Evolutionary conservation across 1,140 invertebrate species (phyloP).

Genomic region (Dolichoris vasculosae): DNA sequence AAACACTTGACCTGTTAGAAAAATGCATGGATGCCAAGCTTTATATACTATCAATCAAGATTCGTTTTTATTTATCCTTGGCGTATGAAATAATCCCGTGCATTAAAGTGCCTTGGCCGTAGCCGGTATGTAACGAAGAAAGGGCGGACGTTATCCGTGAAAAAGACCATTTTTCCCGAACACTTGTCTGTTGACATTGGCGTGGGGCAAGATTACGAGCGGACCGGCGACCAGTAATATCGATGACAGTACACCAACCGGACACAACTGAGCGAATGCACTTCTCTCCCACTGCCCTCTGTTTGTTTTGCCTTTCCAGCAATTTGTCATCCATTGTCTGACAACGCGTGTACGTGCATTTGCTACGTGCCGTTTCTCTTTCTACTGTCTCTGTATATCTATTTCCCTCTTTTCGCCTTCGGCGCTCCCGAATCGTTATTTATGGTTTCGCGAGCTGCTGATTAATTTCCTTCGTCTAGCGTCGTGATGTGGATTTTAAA

Average conservation of each 20-base stretch:
- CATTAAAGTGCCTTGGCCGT: conserved; percentile 16
- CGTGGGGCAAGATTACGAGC: conserved; percentile 35
- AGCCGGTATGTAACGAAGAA: conserved; percentile 8
- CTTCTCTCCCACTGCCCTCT: conserved; percentile 47
- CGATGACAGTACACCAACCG: conserved; percentile 61
- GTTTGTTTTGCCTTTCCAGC: conserved; percentile 66
- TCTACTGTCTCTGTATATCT: background rate
- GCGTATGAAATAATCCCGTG: conserved; percentile 25
- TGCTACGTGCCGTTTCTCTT: background rate
- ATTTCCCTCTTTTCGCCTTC: background rate
- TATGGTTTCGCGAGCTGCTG: conserved; percentile 64
- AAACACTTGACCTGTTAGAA: conserved; percentile 32
- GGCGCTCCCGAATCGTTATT: conserved; percentile 62
- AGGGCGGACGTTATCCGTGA: conserved; percentile 37
- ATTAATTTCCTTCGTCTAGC: conserved; percentile 63
- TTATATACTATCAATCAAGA: conserved; percentile 51
- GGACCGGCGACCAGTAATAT: conserved; percentile 53
- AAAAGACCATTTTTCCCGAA: conserved; percentile 64
- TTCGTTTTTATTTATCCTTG: conserved; percentile 32
- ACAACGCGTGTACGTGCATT: conserved; percentile 49
- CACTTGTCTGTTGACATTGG: conserved; percentile 31
- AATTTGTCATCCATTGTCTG: conserved; percentile 71
- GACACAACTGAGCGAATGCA: conserved; percentile 44
- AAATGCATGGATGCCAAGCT: background rate
- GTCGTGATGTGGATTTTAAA: conserved; percentile 43